These are phyloP conservation scores for Heteractis magnifica DNA, from an alignment of 92 coral and sea anemone species.

Conservation along the genomic window DNA sequence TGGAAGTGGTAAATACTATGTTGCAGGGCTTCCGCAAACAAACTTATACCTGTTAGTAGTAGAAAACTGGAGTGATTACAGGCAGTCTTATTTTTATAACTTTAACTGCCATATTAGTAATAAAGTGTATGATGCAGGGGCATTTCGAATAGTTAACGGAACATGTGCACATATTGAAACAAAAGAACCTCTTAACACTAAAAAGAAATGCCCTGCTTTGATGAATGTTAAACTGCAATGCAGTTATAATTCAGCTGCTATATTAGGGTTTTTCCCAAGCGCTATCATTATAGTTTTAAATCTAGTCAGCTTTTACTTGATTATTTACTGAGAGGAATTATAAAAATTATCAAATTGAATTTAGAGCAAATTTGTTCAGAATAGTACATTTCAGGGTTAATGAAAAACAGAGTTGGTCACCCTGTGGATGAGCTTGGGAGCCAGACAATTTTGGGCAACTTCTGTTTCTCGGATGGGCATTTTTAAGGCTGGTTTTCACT, in stretches of 20 bases:
- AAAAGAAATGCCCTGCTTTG: conserved; percentile 86
- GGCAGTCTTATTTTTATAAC: conserved; percentile 93
- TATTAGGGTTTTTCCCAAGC: background rate
- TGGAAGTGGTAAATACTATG: conserved; percentile 80
- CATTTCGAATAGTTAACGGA: conserved; percentile 96
- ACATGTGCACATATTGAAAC: conserved; percentile 94
- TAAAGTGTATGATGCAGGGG: conserved; percentile 95
- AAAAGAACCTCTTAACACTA: conserved; percentile 53
- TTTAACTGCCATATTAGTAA: conserved; percentile 97
- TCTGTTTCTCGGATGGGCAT: too few species aligned
- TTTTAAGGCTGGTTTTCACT: too few species aligned
- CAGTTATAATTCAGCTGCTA: conserved; percentile 61
- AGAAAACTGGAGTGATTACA: conserved; percentile 94
- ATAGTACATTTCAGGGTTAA: too few species aligned
- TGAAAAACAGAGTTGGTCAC: too few species aligned
- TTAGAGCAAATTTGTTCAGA: too few species aligned
- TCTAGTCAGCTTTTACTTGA: conserved; percentile 11
- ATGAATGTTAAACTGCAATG: conserved; percentile 78
- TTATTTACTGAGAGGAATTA: background rate
- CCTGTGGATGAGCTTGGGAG: too few species aligned
- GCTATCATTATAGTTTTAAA: background rate
- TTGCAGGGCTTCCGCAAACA: conserved; percentile 84
- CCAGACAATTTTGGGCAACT: too few species aligned
- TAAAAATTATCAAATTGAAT: background rate
- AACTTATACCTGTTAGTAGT: conserved; percentile 85